Conservation (phyloP, 2,113 vertebrate species). For the Empidonax alnorum region DNA sequence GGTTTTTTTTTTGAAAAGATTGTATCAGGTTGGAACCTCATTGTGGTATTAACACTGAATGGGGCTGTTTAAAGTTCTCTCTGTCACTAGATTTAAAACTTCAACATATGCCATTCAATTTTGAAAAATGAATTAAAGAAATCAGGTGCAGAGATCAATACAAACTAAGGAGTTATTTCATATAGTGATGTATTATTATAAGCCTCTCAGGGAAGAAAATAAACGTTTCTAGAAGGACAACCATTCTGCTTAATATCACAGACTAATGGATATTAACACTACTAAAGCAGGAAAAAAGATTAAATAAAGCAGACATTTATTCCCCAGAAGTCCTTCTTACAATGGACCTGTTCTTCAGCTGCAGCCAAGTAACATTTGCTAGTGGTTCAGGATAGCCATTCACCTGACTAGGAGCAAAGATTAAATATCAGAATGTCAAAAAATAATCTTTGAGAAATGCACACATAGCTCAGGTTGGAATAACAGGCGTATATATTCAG, state of each 20-base stretch:
- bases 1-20: background rate
- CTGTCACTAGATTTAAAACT: background rate
- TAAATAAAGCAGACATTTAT: background rate
- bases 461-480: background rate
- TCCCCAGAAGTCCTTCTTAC: background rate
- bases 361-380: background rate
- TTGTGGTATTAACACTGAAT: background rate
- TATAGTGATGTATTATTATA: background rate
- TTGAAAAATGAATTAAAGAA: background rate
- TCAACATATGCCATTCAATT: background rate
- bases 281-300: background rate
- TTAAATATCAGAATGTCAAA: background rate
- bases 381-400: background rate
- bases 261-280: background rate
- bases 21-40: background rate
- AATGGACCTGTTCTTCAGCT: background rate
- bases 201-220: background rate
- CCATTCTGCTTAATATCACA: background rate
- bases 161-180: background rate
- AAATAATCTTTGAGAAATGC: background rate
- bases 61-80: background rate
- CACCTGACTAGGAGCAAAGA: background rate
- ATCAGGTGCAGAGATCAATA: background rate
- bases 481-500: background rate
- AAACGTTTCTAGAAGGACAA: background rate